Conservation (phyloP, 2,797 vertebrate genomes). For the Sorex maritimensis region DNA sequence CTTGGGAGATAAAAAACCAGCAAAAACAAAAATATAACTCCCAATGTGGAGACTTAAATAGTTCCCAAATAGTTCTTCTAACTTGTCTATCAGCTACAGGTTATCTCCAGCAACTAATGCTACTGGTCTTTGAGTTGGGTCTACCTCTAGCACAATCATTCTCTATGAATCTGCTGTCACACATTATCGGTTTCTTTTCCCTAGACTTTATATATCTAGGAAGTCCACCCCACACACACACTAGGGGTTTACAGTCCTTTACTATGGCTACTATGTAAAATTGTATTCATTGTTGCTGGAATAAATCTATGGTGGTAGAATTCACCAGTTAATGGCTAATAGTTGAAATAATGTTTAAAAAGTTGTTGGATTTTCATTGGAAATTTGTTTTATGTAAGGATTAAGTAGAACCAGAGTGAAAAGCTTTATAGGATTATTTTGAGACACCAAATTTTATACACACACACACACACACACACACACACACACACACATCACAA, state of each 20-base stretch:
- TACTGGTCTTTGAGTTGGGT: background rate
- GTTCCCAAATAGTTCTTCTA: background rate
- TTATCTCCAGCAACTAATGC: background rate
- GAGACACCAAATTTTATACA: conserved; percentile 47
- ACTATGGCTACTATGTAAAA: background rate
- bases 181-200: background rate
- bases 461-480: too few species aligned
- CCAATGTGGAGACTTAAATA: background rate
- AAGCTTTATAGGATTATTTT: conserved; percentile 50
- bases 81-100: background rate
- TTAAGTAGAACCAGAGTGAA: conserved; percentile 62
- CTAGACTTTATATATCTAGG: background rate
- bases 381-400: background rate
- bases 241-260: background rate
- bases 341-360: conserved; percentile 55
- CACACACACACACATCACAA: background rate
- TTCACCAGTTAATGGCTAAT: conserved; percentile 39
- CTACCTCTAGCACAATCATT: conserved; percentile 7
- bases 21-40: too few species aligned
- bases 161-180: conserved; percentile 32
- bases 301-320: background rate
- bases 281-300: conserved; percentile 22
- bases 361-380: background rate
- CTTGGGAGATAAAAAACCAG: too few species aligned
- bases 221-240: background rate